Percentiles rank a stretch among this genome's conserved stretches.
Conservation (phyloP, 2,888 invertebrate species). For the Salticus scenicus region DNA sequence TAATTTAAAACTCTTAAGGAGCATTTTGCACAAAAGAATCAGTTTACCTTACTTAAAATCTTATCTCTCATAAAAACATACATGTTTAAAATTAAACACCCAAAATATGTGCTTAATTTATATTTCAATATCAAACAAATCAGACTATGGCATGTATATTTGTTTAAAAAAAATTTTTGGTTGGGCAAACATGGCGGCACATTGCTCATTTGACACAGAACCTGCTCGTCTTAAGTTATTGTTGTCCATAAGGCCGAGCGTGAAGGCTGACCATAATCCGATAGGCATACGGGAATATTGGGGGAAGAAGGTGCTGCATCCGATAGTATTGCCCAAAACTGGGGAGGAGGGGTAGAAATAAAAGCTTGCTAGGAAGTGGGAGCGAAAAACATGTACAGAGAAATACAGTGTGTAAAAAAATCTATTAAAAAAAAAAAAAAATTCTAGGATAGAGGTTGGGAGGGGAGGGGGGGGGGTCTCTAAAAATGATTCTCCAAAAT, state of each 20-base stretch:
- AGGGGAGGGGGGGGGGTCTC: not conserved
- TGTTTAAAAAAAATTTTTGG: too few species aligned
- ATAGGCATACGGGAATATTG: conserved; percentile 32
- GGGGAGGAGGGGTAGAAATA: conserved; percentile 19
- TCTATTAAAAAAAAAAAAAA: too few species aligned
- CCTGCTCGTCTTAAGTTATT: conserved; percentile 48
- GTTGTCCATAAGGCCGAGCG: conserved; percentile 61
- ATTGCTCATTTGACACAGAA: not conserved
- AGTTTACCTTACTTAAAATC: too few species aligned
- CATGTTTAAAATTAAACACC: too few species aligned
- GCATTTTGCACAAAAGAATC: too few species aligned
- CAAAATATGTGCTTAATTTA: too few species aligned
- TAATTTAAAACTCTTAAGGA: too few species aligned
- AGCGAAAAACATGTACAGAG: conserved; percentile 23
- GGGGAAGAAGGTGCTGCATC: not conserved
- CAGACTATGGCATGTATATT: too few species aligned
- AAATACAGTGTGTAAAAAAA: conserved; percentile 38
- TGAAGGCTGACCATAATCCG: conserved; percentile 67
- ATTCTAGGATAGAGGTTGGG: conserved; percentile 13
- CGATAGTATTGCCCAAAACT: conserved; percentile 35
- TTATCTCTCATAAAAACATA: too few species aligned
- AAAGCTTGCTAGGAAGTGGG: not conserved
- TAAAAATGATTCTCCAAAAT: conserved; percentile 46
- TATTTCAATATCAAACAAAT: too few species aligned
- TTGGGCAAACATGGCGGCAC: conserved; percentile 31